Percentiles rank a stretch among this genome's conserved stretches.
Evolutionary conservation across 2,113 vertebrate genomes (phyloP).

Genomic region (Myotis davidii): DNA sequence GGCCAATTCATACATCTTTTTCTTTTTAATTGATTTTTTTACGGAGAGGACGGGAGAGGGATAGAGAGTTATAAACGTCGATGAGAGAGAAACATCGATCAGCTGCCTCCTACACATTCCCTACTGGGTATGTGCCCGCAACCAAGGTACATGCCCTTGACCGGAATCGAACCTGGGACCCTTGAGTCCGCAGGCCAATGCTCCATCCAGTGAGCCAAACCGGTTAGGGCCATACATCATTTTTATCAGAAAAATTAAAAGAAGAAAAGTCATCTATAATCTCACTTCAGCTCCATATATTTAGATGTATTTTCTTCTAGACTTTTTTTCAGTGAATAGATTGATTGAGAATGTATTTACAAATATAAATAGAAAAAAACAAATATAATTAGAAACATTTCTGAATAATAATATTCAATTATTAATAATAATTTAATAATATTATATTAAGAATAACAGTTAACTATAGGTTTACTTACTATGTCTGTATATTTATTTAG

Average conservation of each 20-base stretch:
- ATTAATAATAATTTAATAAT: background rate
- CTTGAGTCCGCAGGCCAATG: too few relatives aligned
- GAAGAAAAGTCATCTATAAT: background rate
- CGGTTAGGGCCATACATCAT: background rate
- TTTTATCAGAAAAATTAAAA: slow-evolving; percentile 23
- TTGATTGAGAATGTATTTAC: background rate
- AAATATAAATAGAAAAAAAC: background rate
- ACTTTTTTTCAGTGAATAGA: background rate
- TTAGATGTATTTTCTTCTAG: background rate
- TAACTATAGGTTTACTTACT: background rate
- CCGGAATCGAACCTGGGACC: too few relatives aligned
- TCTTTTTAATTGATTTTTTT: too few relatives aligned
- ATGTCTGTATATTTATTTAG: background rate
- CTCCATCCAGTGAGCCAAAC: too few relatives aligned
- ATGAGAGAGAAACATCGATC: too few relatives aligned
- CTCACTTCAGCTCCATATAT: background rate
- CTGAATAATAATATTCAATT: background rate
- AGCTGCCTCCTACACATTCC: too few relatives aligned
- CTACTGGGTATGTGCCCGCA: too few relatives aligned
- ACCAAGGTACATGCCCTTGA: too few relatives aligned
- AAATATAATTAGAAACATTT: background rate
- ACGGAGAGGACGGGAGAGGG: too few relatives aligned
- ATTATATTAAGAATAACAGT: background rate
- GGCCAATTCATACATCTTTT: too few relatives aligned
- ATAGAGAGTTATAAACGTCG: too few relatives aligned